Evolutionary conservation across 2,888 invertebrate genomes (phyloP).

Genomic region (Caenorhabditis macrosperma): DNA sequence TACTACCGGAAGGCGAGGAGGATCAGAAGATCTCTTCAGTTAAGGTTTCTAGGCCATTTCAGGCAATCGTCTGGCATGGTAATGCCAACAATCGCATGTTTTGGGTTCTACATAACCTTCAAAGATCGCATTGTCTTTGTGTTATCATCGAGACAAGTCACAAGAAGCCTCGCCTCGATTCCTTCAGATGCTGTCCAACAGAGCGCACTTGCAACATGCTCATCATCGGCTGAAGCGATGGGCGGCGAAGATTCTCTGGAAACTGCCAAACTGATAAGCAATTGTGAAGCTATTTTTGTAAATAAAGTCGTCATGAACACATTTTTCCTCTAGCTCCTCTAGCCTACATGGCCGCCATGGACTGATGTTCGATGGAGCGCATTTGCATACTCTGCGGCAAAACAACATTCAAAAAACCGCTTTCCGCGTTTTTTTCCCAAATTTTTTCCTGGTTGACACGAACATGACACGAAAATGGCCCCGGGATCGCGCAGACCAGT

Average conservation of each 20-base stretch:
- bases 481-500: constrained; percentile 15
- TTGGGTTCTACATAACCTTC: constrained; percentile 43
- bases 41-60: too few species aligned
- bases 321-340: too few species aligned
- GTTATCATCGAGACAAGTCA: neutral
- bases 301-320: too few species aligned
- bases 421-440: neutral
- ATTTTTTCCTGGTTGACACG: neutral
- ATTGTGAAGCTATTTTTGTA: too few species aligned
- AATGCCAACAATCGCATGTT: too few species aligned
- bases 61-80: too few species aligned
- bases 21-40: neutral
- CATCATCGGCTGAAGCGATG: neutral
- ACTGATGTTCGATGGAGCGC: neutral
- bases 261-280: too few species aligned
- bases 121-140: constrained; percentile 30
- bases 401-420: neutral
- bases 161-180: neutral
- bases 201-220: constrained; percentile 7
- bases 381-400: neutral
- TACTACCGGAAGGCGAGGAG: neutral
- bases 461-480: neutral
- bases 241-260: neutral
- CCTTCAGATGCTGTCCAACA: neutral
- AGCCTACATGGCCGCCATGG: too few species aligned